Base-by-base conservation (phyloP, 2,797 vertebrate species). In the Jordanella pulchra region DNA sequence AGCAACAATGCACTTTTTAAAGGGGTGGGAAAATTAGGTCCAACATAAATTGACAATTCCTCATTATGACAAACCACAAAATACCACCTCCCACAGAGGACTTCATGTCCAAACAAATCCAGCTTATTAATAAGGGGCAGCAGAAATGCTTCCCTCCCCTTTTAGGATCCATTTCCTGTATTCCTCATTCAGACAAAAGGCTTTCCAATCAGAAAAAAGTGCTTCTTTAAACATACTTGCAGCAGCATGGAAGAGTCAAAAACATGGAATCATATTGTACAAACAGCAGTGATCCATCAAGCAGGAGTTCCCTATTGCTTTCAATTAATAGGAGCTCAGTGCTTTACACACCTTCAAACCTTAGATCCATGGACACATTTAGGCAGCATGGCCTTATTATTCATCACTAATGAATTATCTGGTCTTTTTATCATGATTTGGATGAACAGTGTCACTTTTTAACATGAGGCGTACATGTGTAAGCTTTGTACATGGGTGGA, bases 271-370 rank as follows among this genome's bases (percentile, higher is more conserved):
- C 86, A 89, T 82, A 87, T 88, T 93, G 90, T 82, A 83, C 89
- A 86, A 85, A 87, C 84, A 81, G 80, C 27, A 78, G 60, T 77
- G 87, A 91, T 93, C 90, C 87, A 86, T 92, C 89, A 92, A 84
- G 81, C 86, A 90, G 84, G 85, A 91, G 89, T 86, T 89, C 88
- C 86, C 88, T 86, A 89, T 89, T 91, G 79, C 86, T 88, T 92
- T 91, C 92, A 92, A 94, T 93, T 93, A 93, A 93, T 88, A 88
- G 76, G 73, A 76, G 78, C 83, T 87, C 75, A 67, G 75, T 77
- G 79, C 65, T 81, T 65, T 60, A 55, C 77, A 48, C 75, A 27
- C 82, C 69, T 81, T 71, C 85, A 73, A 79, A 79, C 78, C 54
- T 76, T n/a, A 23, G 44, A 70, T 42, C 74, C 77, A 50, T 53